Evolutionary conservation across 1,140 invertebrate species (phyloP), one percentile per base, ranked within the genome.

Genomic region (Holotrichia oblita): DNA sequence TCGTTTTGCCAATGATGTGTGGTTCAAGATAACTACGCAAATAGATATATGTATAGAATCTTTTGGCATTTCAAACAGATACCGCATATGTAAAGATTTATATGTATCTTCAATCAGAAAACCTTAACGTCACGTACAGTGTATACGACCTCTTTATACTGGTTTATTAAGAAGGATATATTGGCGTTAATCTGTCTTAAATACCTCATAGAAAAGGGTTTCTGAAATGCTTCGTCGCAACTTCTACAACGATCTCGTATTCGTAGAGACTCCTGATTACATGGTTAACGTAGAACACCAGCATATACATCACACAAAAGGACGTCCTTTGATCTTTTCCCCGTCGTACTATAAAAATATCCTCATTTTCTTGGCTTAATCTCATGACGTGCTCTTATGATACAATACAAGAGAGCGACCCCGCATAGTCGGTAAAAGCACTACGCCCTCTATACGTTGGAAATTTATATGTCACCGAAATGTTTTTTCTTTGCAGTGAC

Each of bases 391-490:
- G 14, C 48, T 55, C 48, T 55, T 55, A 17, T 55, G 17, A 1
- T 17, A 17, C 48, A 55, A 55, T 55, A 55, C 12, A 14, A 17
- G 17, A 17, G 17, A 14, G 14, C 14, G 17, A 6, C 48, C 48
- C 17, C 48, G 14, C 6, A n/a, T 17, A 55, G 14, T 55, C 48
- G 48, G 48, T 55, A 55, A 55, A 55, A 55, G 48, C 48, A 17
- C 12, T 55, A 17, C 9, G 48, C 12, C 48, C 17, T 14, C 48
- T 34, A 34, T 34, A 17, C 48, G 14, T 17, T 17, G 48, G n/a
- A 55, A 55, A 55, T 55, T 55, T 55, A 55, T 55, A 55, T 55
- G 48, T 55, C 48, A 55, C 48, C n/a, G 14, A 55, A 17, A 55
- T 55, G 48, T 17, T 55, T 55, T 55, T 17, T 55, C 17, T 55